A percentile compares a stretch with the other conserved stretches of the same genome.
Conservation (phyloP, 2,797 vertebrate species). For the Megaceryle alcyon region DNA sequence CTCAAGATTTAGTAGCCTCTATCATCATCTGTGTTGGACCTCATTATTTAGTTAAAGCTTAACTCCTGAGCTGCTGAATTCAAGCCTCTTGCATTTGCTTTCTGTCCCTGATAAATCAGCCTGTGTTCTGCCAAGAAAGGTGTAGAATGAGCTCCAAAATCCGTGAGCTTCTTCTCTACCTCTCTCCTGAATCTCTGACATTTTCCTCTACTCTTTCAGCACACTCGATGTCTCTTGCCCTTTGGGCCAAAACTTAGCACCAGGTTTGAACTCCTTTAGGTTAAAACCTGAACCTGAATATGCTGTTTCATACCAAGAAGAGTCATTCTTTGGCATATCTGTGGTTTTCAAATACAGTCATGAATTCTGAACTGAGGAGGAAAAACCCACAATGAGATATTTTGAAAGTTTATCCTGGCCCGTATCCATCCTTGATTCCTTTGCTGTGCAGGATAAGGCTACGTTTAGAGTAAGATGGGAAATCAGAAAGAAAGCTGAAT, state of each 20-base stretch:
- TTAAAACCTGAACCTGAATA: not conserved
- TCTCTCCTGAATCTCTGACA: not conserved
- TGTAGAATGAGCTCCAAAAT: not conserved
- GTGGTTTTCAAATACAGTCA: constrained; percentile 38
- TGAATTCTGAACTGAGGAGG: not conserved
- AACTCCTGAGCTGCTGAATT: not conserved
- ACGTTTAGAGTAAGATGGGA: not conserved
- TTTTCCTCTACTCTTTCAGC: not conserved
- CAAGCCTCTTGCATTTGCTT: not conserved
- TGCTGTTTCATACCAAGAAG: constrained; percentile 3
- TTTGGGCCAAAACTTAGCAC: not conserved
- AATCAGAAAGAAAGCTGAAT: not conserved
- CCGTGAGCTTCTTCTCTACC: not conserved
- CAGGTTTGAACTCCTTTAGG: not conserved
- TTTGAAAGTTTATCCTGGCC: constrained; percentile 29
- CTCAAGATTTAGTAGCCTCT: not conserved
- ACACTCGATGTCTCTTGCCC: not conserved
- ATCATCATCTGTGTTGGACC: not conserved
- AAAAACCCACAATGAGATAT: constrained; percentile 17
- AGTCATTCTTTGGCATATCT: not conserved
- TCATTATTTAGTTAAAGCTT: not conserved
- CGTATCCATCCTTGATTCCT: not conserved
- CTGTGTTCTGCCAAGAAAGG: not conserved
- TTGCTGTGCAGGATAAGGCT: not conserved
- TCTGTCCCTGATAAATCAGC: not conserved